phyloP scores from a whole-genome alignment of 2,888 invertebrate species.

The Xestia ashworthii region DNA sequence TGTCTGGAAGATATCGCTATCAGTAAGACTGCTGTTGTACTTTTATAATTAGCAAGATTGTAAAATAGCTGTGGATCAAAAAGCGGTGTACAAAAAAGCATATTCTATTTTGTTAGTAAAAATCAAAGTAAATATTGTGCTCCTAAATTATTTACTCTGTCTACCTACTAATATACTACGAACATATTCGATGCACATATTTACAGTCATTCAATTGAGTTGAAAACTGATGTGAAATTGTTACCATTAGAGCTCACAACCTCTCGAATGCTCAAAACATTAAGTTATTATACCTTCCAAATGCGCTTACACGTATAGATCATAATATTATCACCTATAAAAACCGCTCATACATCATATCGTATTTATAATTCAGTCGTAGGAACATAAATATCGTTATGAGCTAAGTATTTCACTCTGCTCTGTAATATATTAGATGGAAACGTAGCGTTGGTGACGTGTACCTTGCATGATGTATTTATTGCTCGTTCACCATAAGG shows the following conservation, averaged over 20 bases:
- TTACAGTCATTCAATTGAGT: neutral
- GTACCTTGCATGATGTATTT: constrained; percentile 80
- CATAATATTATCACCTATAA: constrained; percentile 57
- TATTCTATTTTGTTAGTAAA: no score
- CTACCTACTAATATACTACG: neutral
- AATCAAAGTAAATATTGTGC: no score
- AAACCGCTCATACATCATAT: constrained; percentile 62
- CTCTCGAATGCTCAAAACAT: constrained; percentile 12
- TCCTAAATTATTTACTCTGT: neutral
- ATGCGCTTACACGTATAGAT: constrained; percentile 26
- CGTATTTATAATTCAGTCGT: constrained; percentile 69
- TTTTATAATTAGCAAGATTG: neutral
- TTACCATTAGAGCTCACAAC: neutral
- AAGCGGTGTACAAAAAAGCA: no score
- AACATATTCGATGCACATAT: neutral
- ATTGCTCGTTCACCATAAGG: constrained; percentile 76
- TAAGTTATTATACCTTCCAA: constrained; percentile 31
- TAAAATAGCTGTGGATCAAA: neutral
- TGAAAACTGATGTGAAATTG: neutral
- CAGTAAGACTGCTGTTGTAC: neutral
- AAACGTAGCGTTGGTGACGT: constrained; percentile 75
- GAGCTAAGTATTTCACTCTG: constrained; percentile 80
- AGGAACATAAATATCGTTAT: constrained; percentile 78
- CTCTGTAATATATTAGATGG: constrained; percentile 79
- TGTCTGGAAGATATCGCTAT: neutral